Evolutionary conservation across 2,797 vertebrate genomes (phyloP).

Genomic region (Hydrophis major): DNA sequence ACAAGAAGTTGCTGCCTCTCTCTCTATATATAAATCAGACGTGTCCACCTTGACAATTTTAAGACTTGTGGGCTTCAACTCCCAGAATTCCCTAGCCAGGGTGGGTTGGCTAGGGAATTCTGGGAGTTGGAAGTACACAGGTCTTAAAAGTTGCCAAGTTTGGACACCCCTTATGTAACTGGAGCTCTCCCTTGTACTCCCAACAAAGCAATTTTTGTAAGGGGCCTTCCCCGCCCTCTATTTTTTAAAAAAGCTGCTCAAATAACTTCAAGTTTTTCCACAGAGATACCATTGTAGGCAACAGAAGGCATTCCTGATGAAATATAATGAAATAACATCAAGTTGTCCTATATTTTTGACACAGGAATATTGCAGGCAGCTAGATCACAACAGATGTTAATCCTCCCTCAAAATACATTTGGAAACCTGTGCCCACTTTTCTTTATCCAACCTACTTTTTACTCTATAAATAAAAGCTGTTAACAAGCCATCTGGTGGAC

Average conservation of each 20-base stretch:
- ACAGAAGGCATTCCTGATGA: not conserved
- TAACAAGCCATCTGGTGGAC: not conserved
- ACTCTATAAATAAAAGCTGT: not conserved
- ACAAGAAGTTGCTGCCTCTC: slow-evolving; percentile 47
- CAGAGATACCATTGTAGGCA: not conserved
- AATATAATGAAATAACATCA: not conserved
- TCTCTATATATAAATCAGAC: not conserved
- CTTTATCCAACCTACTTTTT: not conserved
- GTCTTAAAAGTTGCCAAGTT: not conserved
- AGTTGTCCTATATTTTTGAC: not conserved
- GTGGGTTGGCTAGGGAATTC: not conserved
- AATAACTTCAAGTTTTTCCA: not conserved
- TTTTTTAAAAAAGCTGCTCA: not conserved
- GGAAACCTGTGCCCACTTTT: not conserved
- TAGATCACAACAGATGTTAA: not conserved
- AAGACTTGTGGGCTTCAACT: not conserved
- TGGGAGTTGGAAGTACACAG: not conserved
- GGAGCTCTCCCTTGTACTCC: slow-evolving; percentile 12
- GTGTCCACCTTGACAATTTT: not conserved
- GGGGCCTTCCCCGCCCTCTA: not conserved
- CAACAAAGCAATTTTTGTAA: not conserved
- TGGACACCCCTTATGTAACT: not conserved
- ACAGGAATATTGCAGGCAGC: not conserved
- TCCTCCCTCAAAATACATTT: not conserved
- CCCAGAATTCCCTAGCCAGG: not conserved